These are phyloP conservation scores for Hyles lineata DNA, from an alignment of 2,888 invertebrate species.

Conservation along the genomic window DNA sequence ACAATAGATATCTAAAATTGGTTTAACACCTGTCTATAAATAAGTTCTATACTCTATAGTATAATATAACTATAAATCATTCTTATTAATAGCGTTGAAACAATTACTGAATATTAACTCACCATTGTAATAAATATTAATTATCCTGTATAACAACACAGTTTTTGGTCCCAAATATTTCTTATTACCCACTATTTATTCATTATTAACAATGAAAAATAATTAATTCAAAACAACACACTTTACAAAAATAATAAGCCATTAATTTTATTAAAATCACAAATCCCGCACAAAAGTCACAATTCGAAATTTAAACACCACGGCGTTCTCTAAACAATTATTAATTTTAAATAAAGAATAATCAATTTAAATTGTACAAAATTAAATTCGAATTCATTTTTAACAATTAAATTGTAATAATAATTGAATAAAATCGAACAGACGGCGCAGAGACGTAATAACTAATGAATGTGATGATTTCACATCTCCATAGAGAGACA, in stretches of 20 bases:
- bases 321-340: background rate
- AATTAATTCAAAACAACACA: background rate
- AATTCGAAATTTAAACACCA: too few relatives aligned
- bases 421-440: constrained; percentile 1
- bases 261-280: background rate
- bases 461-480: constrained; percentile 9
- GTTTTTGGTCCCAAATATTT: background rate
- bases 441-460: constrained; percentile 1
- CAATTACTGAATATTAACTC: background rate
- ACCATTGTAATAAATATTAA: background rate
- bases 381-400: background rate
- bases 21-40: too few relatives aligned
- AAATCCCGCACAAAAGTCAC: too few relatives aligned
- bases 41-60: too few relatives aligned
- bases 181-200: background rate
- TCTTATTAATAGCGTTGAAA: background rate
- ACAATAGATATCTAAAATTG: too few relatives aligned
- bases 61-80: background rate
- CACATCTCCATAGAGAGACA: background rate
- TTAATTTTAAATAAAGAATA: background rate
- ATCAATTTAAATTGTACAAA: background rate
- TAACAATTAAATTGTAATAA: background rate
- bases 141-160: background rate
- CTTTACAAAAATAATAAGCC: background rate
- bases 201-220: background rate